Evolutionary conservation across 2,888 invertebrate genomes (phyloP).

Genomic region (Spilosoma lubricipeda): DNA sequence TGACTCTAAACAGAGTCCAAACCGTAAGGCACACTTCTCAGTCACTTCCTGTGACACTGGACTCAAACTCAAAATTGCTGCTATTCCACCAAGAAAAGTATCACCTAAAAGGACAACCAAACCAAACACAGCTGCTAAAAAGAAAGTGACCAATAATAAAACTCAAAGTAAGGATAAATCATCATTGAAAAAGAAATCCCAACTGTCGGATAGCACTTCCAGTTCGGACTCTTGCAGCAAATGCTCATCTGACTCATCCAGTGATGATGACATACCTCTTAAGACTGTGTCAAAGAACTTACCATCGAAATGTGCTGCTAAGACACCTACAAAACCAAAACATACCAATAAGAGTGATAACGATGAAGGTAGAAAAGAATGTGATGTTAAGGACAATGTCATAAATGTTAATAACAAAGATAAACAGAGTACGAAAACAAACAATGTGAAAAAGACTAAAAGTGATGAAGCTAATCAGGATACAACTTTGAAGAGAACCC

Average conservation of each 20-base stretch:
- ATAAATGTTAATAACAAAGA: conserved; percentile 67
- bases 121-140: conserved; percentile 66
- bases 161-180: conserved; percentile 54
- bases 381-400: conserved; percentile 66
- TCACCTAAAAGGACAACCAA: conserved; percentile 72
- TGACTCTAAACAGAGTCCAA: conserved; percentile 67
- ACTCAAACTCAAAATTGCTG: conserved; percentile 87
- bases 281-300: conserved; percentile 77
- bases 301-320: conserved; percentile 69
- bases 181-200: conserved; percentile 66
- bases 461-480: conserved; percentile 66
- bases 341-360: conserved; percentile 66
- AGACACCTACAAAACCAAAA: conserved; percentile 60
- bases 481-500: conserved; percentile 68
- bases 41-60: conserved; percentile 88
- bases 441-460: conserved; percentile 73
- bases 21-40: conserved; percentile 85
- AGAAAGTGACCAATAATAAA: conserved; percentile 66
- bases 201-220: conserved; percentile 76
- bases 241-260: conserved; percentile 80
- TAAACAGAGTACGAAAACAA: conserved; percentile 69
- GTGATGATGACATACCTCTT: conserved; percentile 80
- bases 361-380: conserved; percentile 68
- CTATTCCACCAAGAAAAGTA: conserved; percentile 82
- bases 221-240: conserved; percentile 84